Base-by-base conservation (phyloP, 2,113 vertebrate species). In the Spheniscus mendiculus region DNA sequence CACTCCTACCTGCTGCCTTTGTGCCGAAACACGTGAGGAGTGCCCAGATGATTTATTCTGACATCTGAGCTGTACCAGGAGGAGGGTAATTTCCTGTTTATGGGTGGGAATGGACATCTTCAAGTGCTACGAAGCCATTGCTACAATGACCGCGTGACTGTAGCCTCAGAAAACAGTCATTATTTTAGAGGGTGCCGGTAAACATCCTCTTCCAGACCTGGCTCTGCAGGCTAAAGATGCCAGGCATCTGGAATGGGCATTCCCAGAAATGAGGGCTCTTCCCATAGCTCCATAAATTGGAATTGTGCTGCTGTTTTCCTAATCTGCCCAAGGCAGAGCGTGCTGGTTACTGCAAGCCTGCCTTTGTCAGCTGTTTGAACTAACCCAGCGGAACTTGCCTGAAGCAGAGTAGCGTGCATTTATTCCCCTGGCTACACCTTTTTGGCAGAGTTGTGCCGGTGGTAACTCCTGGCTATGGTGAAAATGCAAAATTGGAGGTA, bases 21-120 rank as follows among this genome's bases (percentile, higher is more conserved):
- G 74, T 5, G 0, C 85, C 77, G 63, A 84, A 91, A 81, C 34
- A 45, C 3, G 42, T 42, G 50, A 84, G 45, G 63, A 84, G 14
- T 17, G 26, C 70, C 29, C n/a, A 29, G n/a, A 14, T 89, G 84
- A 92, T 81, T 84, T 89, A 58, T 83, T 87, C 47, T 61, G 77
- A 55, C 93, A 87, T 52, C 59, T 72, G 53, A 90, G 76, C 71
- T 81, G 42, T 73, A 94, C 42, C 80, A 96, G 96, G 95, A 95
- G 94, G 83, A 77, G 74, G 26, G 55, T 47, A 83, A 96, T 96
- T 96, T 96, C 74, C 91, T 90, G 69, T 61, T 90, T 95, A 90
- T 1, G 15, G 59, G 50, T 81, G 72, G 59, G 72, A 78, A 92
- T 80, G 83, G 50, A 74, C 0, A 0, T 81, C 72, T 96, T 80